A percentile compares a stretch with the other conserved stretches of the same genome.
Evolutionary conservation across 2,113 vertebrate species (phyloP).

Genomic region (Brienomyrus brachyistius): DNA sequence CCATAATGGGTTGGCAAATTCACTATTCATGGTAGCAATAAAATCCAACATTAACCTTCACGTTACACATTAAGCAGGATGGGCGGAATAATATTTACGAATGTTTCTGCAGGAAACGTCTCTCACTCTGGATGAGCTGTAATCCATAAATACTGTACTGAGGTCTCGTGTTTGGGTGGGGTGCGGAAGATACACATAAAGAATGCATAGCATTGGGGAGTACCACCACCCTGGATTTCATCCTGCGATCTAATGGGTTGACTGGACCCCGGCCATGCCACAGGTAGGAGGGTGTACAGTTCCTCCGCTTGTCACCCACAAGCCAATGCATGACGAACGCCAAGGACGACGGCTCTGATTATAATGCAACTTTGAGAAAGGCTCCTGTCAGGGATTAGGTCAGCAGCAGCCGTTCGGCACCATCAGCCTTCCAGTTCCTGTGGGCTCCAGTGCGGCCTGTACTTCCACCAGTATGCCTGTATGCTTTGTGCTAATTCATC

Average conservation of each 20-base stretch:
- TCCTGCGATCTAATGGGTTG: not conserved
- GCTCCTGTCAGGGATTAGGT: not conserved
- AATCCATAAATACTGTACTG: not conserved
- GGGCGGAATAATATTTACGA: not conserved
- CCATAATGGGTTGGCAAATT: not conserved
- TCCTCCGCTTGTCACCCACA: not conserved
- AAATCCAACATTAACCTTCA: not conserved
- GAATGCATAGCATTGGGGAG: not conserved
- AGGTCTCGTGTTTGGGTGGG: not conserved
- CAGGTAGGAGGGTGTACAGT: not conserved
- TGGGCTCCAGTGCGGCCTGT: not conserved
- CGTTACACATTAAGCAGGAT: not conserved
- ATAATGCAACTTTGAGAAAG: not conserved
- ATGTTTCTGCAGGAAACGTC: not conserved
- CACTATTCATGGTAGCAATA: not conserved
- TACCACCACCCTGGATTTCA: not conserved
- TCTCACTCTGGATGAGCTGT: not conserved
- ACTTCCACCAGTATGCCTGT: not conserved
- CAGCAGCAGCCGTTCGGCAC: not conserved
- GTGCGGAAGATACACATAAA: not conserved
- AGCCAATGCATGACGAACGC: not conserved
- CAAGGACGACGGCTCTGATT: not conserved
- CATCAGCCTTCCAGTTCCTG: not conserved
- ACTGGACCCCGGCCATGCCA: not conserved
- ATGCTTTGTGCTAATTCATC: not conserved